A percentile compares a stretch with the other conserved stretches of the same genome.
These are phyloP conservation scores for Muntiacus reevesi DNA, from an alignment of 2,113 vertebrate species.

Conservation along the genomic window DNA sequence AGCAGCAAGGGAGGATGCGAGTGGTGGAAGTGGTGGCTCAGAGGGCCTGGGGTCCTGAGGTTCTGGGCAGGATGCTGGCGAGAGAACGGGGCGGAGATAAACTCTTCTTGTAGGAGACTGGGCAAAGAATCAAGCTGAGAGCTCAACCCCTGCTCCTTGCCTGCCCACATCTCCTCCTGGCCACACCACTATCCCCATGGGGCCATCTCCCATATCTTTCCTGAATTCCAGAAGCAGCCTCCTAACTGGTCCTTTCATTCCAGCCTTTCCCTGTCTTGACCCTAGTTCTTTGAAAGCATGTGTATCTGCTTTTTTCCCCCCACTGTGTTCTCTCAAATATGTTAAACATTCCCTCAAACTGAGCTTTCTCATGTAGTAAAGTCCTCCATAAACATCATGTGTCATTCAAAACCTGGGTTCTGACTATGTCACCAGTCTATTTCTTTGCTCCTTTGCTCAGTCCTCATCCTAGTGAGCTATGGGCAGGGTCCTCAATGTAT, in stretches of 20 bases:
- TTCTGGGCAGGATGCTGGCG: background rate
- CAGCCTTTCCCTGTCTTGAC: background rate
- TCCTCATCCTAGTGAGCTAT: background rate
- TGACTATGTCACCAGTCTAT: rapidly evolving
- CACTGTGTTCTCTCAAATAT: background rate
- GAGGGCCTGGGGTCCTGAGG: background rate
- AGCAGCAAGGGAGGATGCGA: background rate
- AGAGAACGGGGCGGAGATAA: background rate
- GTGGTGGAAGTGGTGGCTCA: background rate
- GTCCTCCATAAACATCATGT: background rate
- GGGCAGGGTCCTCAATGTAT: background rate
- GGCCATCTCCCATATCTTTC: background rate
- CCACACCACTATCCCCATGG: no score
- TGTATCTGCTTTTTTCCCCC: background rate
- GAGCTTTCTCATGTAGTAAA: background rate
- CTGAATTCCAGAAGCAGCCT: background rate
- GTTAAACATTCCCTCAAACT: background rate
- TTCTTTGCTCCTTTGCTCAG: background rate
- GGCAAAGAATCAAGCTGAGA: background rate
- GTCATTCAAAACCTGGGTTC: no score
- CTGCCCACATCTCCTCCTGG: background rate
- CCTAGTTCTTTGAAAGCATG: background rate
- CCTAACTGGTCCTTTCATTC: background rate
- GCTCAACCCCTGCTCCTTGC: background rate
- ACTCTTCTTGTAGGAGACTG: background rate